Conservation (phyloP, 2,888 invertebrate species). For the Melanotus villosus region DNA sequence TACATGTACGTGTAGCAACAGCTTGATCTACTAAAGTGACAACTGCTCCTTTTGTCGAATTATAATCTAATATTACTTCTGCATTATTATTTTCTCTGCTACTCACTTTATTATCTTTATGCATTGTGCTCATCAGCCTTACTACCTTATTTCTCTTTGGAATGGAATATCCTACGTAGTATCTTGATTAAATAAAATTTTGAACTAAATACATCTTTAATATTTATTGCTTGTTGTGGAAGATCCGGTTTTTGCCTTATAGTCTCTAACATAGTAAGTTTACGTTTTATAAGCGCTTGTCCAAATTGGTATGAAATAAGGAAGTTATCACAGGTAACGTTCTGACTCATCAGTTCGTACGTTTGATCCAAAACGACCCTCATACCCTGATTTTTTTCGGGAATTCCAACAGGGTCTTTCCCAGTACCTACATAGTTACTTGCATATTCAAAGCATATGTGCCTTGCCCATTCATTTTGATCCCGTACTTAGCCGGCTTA, state of each 20-base stretch:
- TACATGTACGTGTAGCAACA: not conserved
- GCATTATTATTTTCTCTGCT: not conserved
- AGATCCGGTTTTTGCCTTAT: not conserved
- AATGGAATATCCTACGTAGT: too few relatives aligned
- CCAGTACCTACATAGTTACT: not conserved
- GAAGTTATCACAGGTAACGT: not conserved
- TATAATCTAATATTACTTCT: not conserved
- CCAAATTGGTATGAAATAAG: not conserved
- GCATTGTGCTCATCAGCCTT: too few relatives aligned
- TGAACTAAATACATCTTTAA: too few relatives aligned
- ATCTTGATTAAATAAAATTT: too few relatives aligned
- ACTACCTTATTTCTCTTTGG: too few relatives aligned
- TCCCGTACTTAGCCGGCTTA: not conserved
- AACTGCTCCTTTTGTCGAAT: not conserved
- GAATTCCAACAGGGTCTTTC: not conserved
- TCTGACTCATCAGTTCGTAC: not conserved
- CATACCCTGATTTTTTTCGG: not conserved
- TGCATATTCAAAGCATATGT: not conserved
- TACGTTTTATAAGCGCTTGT: not conserved
- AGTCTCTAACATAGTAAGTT: not conserved
- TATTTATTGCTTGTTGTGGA: too few relatives aligned
- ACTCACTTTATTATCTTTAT: too few relatives aligned
- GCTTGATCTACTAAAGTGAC: not conserved
- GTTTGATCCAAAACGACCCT: not conserved
- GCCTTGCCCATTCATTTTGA: not conserved